Percentiles rank a stretch among this genome's conserved stretches.
These are phyloP conservation scores for Leuciscus idus DNA, from an alignment of 2,113 vertebrate genomes.

Conservation along the genomic window DNA sequence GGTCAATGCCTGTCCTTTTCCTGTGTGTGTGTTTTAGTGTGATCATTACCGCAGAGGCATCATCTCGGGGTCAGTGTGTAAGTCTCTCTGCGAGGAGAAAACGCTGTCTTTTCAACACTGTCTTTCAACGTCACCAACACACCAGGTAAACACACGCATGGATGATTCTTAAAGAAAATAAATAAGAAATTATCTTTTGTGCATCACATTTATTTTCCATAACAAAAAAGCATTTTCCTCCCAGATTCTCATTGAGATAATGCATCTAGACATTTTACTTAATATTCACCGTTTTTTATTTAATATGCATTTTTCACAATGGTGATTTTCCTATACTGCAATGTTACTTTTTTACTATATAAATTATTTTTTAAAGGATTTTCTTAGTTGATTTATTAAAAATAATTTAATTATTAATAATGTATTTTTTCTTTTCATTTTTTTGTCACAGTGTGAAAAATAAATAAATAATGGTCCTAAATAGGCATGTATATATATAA, in stretches of 20 bases:
- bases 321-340: too few species aligned
- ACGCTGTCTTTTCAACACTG: slow-evolving; percentile 85
- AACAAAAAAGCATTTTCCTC: background rate
- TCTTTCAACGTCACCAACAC: slow-evolving; percentile 84
- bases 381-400: too few species aligned
- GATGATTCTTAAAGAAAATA: background rate
- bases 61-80: slow-evolving; percentile 92
- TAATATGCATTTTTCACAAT: background rate
- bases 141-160: slow-evolving; percentile 80
- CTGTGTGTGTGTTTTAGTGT: slow-evolving; percentile 78
- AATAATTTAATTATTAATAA: too few species aligned
- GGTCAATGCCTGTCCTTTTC: slow-evolving; percentile 17
- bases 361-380: too few species aligned
- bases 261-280: background rate
- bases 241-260: background rate
- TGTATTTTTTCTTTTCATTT: too few species aligned
- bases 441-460: too few species aligned
- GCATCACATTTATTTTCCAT: background rate
- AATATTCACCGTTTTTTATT: background rate
- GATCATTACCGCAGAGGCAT: slow-evolving; percentile 95
- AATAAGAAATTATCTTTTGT: background rate
- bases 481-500: too few species aligned
- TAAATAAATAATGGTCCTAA: too few species aligned
- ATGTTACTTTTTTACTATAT: too few species aligned
- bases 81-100: slow-evolving; percentile 87